A percentile compares a stretch with the other conserved stretches of the same genome.
These are phyloP conservation scores for Micrastur ruficollis DNA, from an alignment of 2,797 vertebrate species.

Conservation along the genomic window DNA sequence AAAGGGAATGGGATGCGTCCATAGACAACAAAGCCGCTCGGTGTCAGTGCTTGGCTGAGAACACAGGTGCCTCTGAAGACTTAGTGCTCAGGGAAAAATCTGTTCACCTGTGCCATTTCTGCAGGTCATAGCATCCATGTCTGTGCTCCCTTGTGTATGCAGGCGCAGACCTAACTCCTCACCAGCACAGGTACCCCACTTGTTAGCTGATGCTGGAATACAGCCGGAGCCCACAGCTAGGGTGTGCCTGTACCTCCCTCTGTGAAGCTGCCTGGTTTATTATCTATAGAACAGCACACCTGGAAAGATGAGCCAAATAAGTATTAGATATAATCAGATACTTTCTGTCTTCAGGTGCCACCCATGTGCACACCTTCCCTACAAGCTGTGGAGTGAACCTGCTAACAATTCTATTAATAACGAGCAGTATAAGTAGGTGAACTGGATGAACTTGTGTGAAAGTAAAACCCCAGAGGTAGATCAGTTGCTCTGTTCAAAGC, in stretches of 20 bases:
- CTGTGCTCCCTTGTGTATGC: not conserved
- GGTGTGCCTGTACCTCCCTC: constrained; percentile 52
- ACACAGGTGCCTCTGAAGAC: not conserved
- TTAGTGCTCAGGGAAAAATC: not conserved
- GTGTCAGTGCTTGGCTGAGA: not conserved
- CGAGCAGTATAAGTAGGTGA: constrained; percentile 48
- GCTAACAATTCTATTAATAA: constrained; percentile 66
- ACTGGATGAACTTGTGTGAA: constrained; percentile 67
- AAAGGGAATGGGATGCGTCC: not conserved
- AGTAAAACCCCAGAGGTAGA: constrained; percentile 51
- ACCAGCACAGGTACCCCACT: not conserved
- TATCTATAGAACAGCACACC: constrained; percentile 51
- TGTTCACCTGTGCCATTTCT: not conserved
- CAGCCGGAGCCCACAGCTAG: constrained; percentile 15
- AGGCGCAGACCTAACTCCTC: not conserved
- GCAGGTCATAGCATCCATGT: not conserved
- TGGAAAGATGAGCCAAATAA: constrained; percentile 48
- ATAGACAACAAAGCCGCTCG: rapidly evolving
- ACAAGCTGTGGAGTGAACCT: constrained; percentile 65
- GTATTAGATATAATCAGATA: constrained; percentile 55
- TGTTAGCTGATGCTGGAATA: not conserved
- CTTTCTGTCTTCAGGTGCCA: constrained; percentile 68
- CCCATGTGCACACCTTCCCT: constrained; percentile 63
- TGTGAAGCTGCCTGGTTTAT: constrained; percentile 21
- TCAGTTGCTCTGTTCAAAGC: constrained; percentile 55